Conservation (phyloP, 2,113 vertebrate genomes). For the Siphamia tubifer region DNA sequence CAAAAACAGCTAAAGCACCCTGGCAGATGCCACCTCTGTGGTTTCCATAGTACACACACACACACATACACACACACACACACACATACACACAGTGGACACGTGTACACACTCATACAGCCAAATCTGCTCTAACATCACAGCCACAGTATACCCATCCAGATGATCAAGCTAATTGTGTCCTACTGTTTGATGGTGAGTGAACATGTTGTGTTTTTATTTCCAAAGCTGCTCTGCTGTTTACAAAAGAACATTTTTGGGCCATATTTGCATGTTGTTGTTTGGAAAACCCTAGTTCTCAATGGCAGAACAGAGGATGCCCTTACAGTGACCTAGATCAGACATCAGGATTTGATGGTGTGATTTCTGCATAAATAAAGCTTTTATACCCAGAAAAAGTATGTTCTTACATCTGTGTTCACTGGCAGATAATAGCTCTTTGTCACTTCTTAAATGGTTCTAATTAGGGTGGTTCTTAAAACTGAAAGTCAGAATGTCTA, state of each 20-base stretch:
- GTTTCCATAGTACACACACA: conserved; percentile 8
- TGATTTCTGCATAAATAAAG: too few relatives aligned
- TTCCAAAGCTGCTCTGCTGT: conserved; percentile 19
- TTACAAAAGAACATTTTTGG: conserved; percentile 14
- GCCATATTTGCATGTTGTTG: not conserved
- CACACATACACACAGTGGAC: conserved; percentile 1
- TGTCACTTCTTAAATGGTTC: too few relatives aligned
- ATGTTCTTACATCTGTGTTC: not conserved
- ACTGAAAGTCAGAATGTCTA: too few relatives aligned
- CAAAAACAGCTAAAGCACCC: conserved; percentile 62
- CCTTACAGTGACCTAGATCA: not conserved
- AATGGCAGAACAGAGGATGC: conserved; percentile 2
- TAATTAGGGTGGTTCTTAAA: too few relatives aligned
- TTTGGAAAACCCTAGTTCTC: conserved; percentile 5
- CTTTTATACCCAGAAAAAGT: too few relatives aligned
- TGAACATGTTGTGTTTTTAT: conserved; percentile 51
- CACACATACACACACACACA: conserved; percentile 33
- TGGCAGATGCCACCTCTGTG: conserved; percentile 68
- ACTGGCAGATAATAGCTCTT: too few relatives aligned
- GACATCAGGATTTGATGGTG: not conserved
- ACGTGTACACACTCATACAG: not conserved
- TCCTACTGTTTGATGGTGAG: conserved; percentile 38
- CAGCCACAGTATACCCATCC: conserved; percentile 33
- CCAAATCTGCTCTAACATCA: conserved; percentile 49
- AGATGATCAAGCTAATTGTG: conserved; percentile 69